Evolutionary conservation across 2,113 vertebrate genomes (phyloP).

Genomic region (Sphaerodactylus townsendi): DNA sequence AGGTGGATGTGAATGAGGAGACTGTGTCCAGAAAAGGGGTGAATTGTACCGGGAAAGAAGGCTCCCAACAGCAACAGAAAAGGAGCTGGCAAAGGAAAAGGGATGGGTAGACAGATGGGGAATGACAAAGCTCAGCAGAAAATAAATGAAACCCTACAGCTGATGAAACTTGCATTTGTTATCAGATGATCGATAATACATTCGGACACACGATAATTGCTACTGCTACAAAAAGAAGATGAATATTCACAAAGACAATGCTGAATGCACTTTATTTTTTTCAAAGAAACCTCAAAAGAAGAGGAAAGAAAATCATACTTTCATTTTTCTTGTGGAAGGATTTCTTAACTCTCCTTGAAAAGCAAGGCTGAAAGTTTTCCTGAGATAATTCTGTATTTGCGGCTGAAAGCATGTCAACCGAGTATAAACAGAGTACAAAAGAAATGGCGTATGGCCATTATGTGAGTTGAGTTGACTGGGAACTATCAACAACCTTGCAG

Average conservation of each 20-base stretch:
- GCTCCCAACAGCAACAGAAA: not conserved
- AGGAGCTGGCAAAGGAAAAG: not conserved
- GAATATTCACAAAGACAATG: slow-evolving; percentile 18
- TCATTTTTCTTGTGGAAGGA: slow-evolving; percentile 6
- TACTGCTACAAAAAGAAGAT: slow-evolving; percentile 31
- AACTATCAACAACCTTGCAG: slow-evolving; percentile 20
- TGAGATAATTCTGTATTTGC: slow-evolving; percentile 12
- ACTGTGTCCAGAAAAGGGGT: not conserved
- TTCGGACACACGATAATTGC: rapidly evolving
- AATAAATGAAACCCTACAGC: not conserved
- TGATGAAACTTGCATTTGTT: not conserved
- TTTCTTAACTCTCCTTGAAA: slow-evolving; percentile 46
- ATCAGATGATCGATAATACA: not conserved
- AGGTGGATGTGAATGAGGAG: not conserved
- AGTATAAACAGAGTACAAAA: slow-evolving; percentile 50
- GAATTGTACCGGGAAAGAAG: not conserved
- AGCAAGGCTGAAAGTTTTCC: slow-evolving; percentile 5
- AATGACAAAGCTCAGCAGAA: rapidly evolving
- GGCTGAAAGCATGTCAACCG: slow-evolving; percentile 55
- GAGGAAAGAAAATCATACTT: not conserved
- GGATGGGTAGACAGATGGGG: rapidly evolving
- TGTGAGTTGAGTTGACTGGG: slow-evolving; percentile 35
- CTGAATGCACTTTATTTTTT: not conserved
- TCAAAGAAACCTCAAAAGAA: not conserved
- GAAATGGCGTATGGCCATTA: slow-evolving; percentile 47